Evolutionary conservation across 2,888 invertebrate genomes (phyloP).

Genomic region (Drosophila rubida): DNA sequence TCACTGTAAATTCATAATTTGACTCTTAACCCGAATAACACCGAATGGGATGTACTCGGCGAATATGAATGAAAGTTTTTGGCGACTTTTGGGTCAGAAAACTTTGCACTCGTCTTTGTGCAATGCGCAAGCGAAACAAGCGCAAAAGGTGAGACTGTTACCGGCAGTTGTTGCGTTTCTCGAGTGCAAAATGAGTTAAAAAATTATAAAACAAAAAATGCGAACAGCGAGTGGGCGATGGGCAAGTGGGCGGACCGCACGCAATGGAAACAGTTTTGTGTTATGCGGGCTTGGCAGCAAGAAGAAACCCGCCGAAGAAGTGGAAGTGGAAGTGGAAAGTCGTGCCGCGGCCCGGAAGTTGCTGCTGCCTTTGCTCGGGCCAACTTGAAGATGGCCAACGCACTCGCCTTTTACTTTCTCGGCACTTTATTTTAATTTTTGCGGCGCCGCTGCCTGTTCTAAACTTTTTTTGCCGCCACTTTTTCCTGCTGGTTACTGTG

Average conservation of each 20-base stretch:
- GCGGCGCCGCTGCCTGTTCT: conserved; percentile 40
- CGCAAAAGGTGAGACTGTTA: conserved; percentile 58
- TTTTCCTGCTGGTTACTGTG: conserved; percentile 46
- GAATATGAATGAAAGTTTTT: conserved; percentile 55
- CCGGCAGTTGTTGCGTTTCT: conserved; percentile 46
- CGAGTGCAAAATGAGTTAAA: conserved; percentile 76
- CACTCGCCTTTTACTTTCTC: conserved; percentile 73
- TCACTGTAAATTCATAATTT: conserved; percentile 58
- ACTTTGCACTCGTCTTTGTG: conserved; percentile 67
- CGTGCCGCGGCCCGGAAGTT: conserved; percentile 54
- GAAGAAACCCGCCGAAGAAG: background rate
- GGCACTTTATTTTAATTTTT: conserved; percentile 79
- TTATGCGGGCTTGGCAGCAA: conserved; percentile 7
- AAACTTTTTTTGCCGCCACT: conserved; percentile 57
- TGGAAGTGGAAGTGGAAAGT: conserved; percentile 33
- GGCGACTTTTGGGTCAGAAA: conserved; percentile 59
- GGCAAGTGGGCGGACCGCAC: conserved; percentile 28
- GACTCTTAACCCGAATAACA: conserved; percentile 63
- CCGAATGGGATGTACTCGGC: conserved; percentile 45
- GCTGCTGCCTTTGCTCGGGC: conserved; percentile 47
- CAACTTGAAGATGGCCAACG: conserved; percentile 70
- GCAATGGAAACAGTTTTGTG: conserved; percentile 44
- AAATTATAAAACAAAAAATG: conserved; percentile 66
- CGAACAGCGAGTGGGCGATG: too few relatives aligned
- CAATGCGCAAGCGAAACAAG: conserved; percentile 36